Conservation (phyloP, 2,113 vertebrate species). For the Nibea albiflora region DNA sequence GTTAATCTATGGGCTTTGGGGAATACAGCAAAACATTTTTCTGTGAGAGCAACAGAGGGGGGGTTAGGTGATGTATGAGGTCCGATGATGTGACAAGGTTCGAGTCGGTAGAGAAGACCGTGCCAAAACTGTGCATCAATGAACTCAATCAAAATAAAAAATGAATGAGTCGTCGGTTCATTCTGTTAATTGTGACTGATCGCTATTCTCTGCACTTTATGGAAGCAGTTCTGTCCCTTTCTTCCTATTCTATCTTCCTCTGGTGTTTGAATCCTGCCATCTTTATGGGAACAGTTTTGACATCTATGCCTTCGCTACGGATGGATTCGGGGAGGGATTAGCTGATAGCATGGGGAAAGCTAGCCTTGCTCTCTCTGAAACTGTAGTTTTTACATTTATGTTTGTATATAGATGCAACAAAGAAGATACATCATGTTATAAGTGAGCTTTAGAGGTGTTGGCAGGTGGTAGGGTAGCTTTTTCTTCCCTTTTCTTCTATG, state of each 20-base stretch:
- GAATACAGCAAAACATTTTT: slow-evolving; percentile 69
- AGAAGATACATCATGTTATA: not conserved
- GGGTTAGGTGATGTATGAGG: slow-evolving; percentile 25
- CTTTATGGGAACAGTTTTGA: not conserved
- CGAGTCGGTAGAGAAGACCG: not conserved
- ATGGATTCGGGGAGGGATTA: too few relatives aligned
- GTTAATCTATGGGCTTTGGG: slow-evolving; percentile 73
- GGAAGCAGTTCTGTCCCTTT: not conserved
- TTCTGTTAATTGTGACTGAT: not conserved
- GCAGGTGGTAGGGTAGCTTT: not conserved
- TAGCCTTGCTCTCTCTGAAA: too few relatives aligned
- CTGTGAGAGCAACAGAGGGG: slow-evolving; percentile 10
- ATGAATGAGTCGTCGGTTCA: too few relatives aligned
- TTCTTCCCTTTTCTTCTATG: too few relatives aligned
- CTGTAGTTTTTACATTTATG: not conserved
- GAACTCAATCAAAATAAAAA: slow-evolving; percentile 5
- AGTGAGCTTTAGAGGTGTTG: not conserved
- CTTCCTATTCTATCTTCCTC: not conserved
- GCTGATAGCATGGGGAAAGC: too few relatives aligned
- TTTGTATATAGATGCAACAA: not conserved
- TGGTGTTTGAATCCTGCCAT: not conserved
- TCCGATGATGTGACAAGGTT: slow-evolving; percentile 6
- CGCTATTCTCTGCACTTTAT: not conserved
- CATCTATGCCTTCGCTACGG: not conserved
- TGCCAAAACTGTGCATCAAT: slow-evolving; percentile 23